Conservation (phyloP, 2,113 vertebrate genomes). For the Zosterops lateralis region DNA sequence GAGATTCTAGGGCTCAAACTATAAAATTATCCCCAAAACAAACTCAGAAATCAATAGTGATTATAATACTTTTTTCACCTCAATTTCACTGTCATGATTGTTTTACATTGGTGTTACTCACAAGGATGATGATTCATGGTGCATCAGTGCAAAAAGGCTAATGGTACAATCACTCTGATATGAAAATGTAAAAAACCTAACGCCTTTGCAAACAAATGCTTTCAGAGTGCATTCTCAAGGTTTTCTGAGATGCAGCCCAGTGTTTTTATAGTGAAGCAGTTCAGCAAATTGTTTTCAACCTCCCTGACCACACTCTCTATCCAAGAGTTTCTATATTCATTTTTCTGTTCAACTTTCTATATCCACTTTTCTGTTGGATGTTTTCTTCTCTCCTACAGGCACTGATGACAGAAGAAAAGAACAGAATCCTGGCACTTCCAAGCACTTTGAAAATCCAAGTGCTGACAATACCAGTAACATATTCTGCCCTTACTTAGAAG, state of each 20-base stretch:
- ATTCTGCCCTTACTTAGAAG: background rate
- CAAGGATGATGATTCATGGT: fast-evolving
- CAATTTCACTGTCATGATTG: background rate
- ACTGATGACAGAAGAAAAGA: constrained; percentile 57
- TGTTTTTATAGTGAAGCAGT: constrained; percentile 21
- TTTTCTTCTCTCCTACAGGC: constrained; percentile 10
- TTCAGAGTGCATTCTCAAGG: background rate
- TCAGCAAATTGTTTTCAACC: constrained; percentile 2
- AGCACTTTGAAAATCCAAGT: constrained; percentile 16
- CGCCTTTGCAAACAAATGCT: background rate
- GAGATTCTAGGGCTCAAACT: background rate
- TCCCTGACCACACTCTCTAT: background rate
- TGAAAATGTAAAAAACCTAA: background rate
- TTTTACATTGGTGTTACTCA: background rate
- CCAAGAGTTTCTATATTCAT: constrained; percentile 31
- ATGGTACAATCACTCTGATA: fast-evolving
- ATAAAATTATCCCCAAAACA: background rate
- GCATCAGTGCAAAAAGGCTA: background rate
- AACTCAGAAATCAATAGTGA: background rate
- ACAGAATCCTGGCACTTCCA: constrained; percentile 4
- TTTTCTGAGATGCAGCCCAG: constrained; percentile 13
- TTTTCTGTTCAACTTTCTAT: constrained; percentile 8
- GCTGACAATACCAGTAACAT: constrained; percentile 11
- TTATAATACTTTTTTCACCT: background rate
- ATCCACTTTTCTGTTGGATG: background rate